Percentiles rank a stretch among this genome's conserved stretches.
phyloP scores from a whole-genome alignment of 2,888 invertebrate species.

The Eristalis intricaria region DNA sequence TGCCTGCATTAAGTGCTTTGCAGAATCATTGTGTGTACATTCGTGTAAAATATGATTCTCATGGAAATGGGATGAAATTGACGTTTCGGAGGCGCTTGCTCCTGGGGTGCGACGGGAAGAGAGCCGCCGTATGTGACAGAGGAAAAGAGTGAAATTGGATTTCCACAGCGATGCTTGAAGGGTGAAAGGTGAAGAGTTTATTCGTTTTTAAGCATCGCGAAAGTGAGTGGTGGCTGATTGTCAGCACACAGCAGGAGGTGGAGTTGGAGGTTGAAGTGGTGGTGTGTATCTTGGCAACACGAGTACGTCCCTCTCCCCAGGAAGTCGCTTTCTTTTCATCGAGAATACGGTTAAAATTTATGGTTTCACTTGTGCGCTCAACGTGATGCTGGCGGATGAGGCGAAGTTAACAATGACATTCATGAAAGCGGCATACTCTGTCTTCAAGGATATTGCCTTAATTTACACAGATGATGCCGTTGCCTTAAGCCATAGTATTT shows the following conservation, averaged over 20 bases:
- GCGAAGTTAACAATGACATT: constrained; percentile 33
- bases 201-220: not conserved
- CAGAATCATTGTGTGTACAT: constrained; percentile 11
- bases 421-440: constrained; percentile 6
- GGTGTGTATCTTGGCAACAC: not conserved
- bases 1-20: constrained; percentile 12
- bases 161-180: not conserved
- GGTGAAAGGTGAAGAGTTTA: not conserved
- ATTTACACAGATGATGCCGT: constrained; percentile 29
- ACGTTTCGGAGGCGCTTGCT: constrained; percentile 13
- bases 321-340: not conserved
- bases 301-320: not conserved
- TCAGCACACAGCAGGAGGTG: not conserved
- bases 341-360: constrained; percentile 21
- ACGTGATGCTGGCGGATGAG: constrained; percentile 1
- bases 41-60: constrained; percentile 44
- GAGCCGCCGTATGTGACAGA: constrained; percentile 6
- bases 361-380: constrained; percentile 25
- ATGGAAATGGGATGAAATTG: constrained; percentile 41
- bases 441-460: constrained; percentile 24
- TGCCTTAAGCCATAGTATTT: constrained; percentile 17
- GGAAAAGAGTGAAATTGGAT: constrained; percentile 29
- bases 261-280: not conserved
- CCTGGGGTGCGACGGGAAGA: not conserved
- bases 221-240: constrained; percentile 11